Conservation (phyloP, 1,140 invertebrate species). For the Augochlora pura region DNA sequence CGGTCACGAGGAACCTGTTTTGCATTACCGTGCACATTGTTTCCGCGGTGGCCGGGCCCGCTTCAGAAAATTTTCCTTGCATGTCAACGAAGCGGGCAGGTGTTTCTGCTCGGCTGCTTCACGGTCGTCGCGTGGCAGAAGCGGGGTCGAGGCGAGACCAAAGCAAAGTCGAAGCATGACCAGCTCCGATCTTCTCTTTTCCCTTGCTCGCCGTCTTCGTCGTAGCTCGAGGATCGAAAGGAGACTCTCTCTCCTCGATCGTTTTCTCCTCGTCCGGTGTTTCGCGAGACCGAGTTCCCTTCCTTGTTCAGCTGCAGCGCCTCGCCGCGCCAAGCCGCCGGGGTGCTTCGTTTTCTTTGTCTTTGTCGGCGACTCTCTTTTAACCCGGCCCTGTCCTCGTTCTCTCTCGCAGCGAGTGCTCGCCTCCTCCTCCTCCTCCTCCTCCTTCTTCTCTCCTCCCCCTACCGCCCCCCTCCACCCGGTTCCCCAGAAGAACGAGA, state of each 20-base stretch:
- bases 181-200: conserved; percentile 36
- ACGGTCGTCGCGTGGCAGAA: conserved; percentile 70
- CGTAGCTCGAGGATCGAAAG: conserved; percentile 29
- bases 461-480: no score
- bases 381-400: conserved; percentile 4
- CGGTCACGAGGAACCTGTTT: neutral
- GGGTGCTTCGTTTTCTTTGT: neutral
- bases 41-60: conserved; percentile 13
- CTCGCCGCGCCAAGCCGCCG: no score
- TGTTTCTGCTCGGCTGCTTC: conserved; percentile 67
- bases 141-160: conserved; percentile 63
- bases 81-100: conserved; percentile 72
- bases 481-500: conserved; percentile 68
- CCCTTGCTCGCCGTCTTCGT: conserved; percentile 14
- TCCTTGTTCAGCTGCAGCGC: conserved; percentile 11
- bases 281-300: neutral
- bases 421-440: conserved; percentile 41
- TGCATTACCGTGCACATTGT: conserved; percentile 32
- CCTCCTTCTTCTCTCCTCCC: no score
- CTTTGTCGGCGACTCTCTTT: neutral
- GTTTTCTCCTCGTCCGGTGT: conserved; percentile 21
- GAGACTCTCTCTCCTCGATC: conserved; percentile 26
- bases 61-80: conserved; percentile 66
- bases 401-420: conserved; percentile 40
- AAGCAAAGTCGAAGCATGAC: conserved; percentile 62